phyloP scores from a whole-genome alignment of 2,888 invertebrate genomes.

The Pristionchus entomophagus region DNA sequence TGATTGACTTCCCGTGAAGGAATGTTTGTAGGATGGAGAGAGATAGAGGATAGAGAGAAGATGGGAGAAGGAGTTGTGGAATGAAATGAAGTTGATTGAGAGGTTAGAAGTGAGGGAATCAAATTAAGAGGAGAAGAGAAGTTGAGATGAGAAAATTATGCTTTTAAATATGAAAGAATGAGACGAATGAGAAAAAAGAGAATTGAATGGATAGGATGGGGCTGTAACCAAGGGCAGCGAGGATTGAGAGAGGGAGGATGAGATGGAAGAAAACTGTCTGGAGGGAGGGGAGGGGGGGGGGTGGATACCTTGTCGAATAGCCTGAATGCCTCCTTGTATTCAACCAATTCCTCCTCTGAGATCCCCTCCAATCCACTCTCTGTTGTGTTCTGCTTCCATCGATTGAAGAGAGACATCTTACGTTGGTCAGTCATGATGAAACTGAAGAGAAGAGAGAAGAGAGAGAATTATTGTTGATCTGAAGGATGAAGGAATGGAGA shows the following conservation, averaged over 20 bases:
- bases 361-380: constrained; percentile 72
- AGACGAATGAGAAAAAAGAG: not conserved
- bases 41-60: not conserved
- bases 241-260: not conserved
- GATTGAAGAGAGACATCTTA: constrained; percentile 73
- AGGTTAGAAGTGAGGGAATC: not conserved
- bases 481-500: not conserved
- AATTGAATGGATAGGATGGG: not conserved
- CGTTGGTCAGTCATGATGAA: constrained; percentile 65
- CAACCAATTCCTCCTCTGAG: constrained; percentile 74
- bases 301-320: constrained; percentile 74
- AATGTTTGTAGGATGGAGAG: not conserved
- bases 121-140: not conserved
- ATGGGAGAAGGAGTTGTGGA: not conserved
- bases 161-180: not conserved
- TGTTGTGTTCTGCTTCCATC: constrained; percentile 68
- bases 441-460: not conserved
- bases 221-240: not conserved
- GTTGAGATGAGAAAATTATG: not conserved
- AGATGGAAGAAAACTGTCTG: not conserved
- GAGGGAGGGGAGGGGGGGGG: not conserved
- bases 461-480: not conserved
- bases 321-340: constrained; percentile 75
- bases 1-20: not conserved
- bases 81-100: constrained; percentile 24